phyloP scores from a whole-genome alignment of 2,797 vertebrate species.

The Sciurus carolinensis region DNA sequence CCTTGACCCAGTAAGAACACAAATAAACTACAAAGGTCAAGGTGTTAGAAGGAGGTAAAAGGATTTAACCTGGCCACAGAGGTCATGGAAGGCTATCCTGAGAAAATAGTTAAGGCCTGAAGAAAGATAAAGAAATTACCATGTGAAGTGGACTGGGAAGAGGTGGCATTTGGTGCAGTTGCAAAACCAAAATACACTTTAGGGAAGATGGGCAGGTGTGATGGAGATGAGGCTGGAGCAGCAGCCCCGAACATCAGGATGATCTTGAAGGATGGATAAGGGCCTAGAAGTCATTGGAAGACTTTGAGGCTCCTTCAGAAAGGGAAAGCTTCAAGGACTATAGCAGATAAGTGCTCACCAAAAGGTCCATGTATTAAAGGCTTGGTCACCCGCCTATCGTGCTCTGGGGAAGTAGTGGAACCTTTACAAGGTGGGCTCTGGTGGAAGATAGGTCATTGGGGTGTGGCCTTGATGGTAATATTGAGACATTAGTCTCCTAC shows the following conservation, averaged over 20 bases:
- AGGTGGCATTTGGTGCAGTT: not conserved
- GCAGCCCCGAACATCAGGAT: not conserved
- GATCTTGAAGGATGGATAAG: not conserved
- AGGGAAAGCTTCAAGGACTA: not conserved
- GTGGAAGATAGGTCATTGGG: not conserved
- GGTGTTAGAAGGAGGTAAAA: not conserved
- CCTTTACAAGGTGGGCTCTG: not conserved
- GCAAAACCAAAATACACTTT: not conserved
- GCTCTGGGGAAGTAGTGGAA: not conserved
- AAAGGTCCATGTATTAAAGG: not conserved
- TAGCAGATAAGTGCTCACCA: not conserved
- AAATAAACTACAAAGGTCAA: not conserved
- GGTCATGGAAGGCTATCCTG: not conserved
- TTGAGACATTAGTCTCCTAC: not conserved
- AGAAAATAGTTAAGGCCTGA: not conserved
- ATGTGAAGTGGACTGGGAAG: not conserved
- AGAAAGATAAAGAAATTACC: not conserved
- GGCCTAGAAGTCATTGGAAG: not conserved
- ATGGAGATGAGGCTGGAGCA: not conserved
- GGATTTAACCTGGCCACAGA: not conserved
- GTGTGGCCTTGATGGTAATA: not conserved
- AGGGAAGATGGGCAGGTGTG: not conserved
- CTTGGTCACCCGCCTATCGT: no score
- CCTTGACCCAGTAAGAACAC: not conserved
- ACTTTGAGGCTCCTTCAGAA: not conserved